Evolutionary conservation across 2,888 invertebrate genomes (phyloP).

Genomic region (Cephus pulcher): DNA sequence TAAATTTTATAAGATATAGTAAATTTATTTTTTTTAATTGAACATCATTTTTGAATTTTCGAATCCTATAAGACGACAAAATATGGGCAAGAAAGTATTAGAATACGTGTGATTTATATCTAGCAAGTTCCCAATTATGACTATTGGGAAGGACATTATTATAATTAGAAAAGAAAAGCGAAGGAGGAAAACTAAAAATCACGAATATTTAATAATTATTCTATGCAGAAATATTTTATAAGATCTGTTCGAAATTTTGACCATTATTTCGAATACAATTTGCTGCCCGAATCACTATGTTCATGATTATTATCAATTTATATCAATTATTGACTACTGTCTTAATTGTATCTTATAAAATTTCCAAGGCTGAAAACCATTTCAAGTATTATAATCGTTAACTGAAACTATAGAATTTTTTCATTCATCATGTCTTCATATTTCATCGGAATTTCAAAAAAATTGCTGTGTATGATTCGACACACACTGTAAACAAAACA

Average conservation of each 20-base stretch:
- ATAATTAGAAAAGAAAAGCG: not conserved
- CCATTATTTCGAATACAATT: too few species aligned
- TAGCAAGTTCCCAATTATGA: not conserved
- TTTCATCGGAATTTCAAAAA: not conserved
- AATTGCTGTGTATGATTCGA: not conserved
- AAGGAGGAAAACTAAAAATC: not conserved
- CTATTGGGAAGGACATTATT: not conserved
- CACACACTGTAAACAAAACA: not conserved
- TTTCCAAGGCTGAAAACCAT: not conserved
- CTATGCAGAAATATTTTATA: not conserved
- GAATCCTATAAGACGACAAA: not conserved
- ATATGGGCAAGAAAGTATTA: not conserved
- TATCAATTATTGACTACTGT: too few species aligned
- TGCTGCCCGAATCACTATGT: too few species aligned
- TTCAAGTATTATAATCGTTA: not conserved
- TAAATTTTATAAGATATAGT: not conserved
- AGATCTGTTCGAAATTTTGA: not conserved
- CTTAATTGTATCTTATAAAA: too few species aligned
- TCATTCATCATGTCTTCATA: not conserved
- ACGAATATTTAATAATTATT: not conserved
- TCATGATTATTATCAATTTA: too few species aligned
- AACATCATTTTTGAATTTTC: not conserved
- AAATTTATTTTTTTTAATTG: not conserved
- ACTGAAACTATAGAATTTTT: not conserved
- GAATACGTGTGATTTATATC: not conserved